Evolutionary conservation across 2,113 vertebrate genomes (phyloP).

Genomic region (Dicrurus megarhynchus): DNA sequence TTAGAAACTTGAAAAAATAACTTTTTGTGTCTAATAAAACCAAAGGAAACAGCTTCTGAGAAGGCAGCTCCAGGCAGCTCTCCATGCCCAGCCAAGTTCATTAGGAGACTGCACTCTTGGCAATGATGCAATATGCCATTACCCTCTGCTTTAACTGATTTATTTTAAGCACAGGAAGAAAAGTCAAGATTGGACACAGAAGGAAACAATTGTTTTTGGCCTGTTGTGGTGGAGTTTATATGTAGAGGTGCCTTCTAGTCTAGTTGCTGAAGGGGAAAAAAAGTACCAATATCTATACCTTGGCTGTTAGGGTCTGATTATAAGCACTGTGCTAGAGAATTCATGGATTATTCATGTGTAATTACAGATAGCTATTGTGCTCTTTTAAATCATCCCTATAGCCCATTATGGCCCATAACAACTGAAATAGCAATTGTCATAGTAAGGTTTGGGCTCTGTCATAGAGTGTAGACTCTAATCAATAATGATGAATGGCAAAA

Average conservation of each 20-base stretch:
- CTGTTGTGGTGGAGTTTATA: constrained; percentile 39
- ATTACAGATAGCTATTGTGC: constrained; percentile 94
- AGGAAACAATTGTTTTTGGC: constrained; percentile 29
- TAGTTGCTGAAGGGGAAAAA: constrained; percentile 61
- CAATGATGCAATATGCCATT: constrained; percentile 5
- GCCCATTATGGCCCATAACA: constrained; percentile 87
- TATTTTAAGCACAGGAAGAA: constrained; percentile 45
- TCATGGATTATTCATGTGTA: constrained; percentile 96
- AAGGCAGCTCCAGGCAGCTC: not conserved
- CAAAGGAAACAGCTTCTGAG: not conserved
- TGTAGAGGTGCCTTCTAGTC: constrained; percentile 57
- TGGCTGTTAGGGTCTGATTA: constrained; percentile 75
- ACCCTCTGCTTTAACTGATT: constrained; percentile 20
- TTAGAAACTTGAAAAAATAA: not conserved
- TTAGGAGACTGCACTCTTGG: constrained; percentile 61
- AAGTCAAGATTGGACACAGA: constrained; percentile 2
- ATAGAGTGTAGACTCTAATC: constrained; percentile 83
- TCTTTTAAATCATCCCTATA: constrained; percentile 88
- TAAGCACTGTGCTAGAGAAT: constrained; percentile 72
- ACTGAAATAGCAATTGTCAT: constrained; percentile 91
- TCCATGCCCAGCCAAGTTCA: constrained; percentile 72
- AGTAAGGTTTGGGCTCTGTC: constrained; percentile 82
- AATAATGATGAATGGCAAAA: constrained; percentile 94
- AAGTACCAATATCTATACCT: constrained; percentile 71
- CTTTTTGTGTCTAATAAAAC: not conserved